phyloP scores from a whole-genome alignment of 2,888 invertebrate species.

The Phyllotreta cruciferae region DNA sequence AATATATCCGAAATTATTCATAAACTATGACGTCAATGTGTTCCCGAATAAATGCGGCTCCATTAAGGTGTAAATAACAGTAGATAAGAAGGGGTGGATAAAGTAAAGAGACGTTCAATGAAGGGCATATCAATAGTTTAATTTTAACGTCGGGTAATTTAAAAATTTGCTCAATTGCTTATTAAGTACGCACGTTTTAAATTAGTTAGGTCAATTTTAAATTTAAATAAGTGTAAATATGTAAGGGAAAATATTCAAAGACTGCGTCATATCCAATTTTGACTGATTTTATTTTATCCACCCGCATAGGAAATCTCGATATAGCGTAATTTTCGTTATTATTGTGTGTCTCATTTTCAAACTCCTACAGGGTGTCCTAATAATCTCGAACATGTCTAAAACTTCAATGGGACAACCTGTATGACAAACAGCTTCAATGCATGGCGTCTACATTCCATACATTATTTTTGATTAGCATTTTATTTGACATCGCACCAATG shows the following conservation, averaged over 20 bases:
- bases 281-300: constrained; percentile 26
- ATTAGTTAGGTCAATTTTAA: neutral
- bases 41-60: constrained; percentile 35
- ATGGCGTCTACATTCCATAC: constrained; percentile 22
- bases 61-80: constrained; percentile 41
- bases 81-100: constrained; percentile 30
- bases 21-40: constrained; percentile 45
- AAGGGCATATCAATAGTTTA: constrained; percentile 1
- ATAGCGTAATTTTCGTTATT: constrained; percentile 6
- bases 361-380: neutral
- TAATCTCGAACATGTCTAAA: neutral
- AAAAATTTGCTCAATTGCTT: constrained; percentile 4
- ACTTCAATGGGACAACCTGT: constrained; percentile 1
- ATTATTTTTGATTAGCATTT: constrained; percentile 33
- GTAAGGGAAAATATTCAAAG: neutral
- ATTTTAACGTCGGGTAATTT: neutral
- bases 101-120: constrained; percentile 16
- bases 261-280: constrained; percentile 1
- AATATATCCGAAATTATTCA: constrained; percentile 21
- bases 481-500: constrained; percentile 29
- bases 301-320: neutral
- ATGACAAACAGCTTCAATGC: constrained; percentile 4
- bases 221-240: neutral
- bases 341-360: constrained; percentile 1
- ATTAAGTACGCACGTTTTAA: neutral